A percentile compares a stretch with the other conserved stretches of the same genome.
These are phyloP conservation scores for Drosophila anceps DNA, from an alignment of 2,888 invertebrate genomes.

Conservation along the genomic window DNA sequence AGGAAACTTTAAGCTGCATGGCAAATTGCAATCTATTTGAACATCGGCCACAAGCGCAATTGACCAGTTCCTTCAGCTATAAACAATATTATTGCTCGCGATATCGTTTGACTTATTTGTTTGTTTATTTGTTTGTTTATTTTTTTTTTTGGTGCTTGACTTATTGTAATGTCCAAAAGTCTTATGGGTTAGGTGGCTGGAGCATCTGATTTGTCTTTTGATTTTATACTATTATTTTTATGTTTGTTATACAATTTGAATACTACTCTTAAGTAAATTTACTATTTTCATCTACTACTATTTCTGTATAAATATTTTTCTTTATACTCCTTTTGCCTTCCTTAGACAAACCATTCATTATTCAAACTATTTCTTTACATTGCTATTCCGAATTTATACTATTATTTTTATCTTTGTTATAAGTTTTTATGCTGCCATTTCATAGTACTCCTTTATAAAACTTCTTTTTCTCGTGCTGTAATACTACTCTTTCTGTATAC, in stretches of 20 bases:
- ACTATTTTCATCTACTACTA: not conserved
- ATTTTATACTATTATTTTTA: not conserved
- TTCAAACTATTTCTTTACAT: too few species aligned
- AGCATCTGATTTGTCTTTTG: not conserved
- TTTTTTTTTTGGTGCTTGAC: not conserved
- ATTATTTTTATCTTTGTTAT: too few species aligned
- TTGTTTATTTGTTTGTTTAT: not conserved
- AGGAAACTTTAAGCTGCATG: constrained; percentile 30
- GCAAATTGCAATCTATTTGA: constrained; percentile 6
- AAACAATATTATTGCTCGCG: not conserved
- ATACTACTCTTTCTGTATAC: not conserved
- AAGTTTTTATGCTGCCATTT: not conserved
- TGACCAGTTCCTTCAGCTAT: not conserved
- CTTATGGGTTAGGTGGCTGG: not conserved
- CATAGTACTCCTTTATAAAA: too few species aligned
- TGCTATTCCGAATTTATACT: too few species aligned
- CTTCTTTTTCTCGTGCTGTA: too few species aligned
- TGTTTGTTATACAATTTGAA: not conserved
- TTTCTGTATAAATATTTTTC: not conserved
- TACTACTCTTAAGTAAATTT: not conserved
- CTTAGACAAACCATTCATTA: not conserved
- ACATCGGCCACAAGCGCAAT: not conserved
- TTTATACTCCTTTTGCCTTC: not conserved
- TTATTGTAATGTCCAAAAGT: not conserved
- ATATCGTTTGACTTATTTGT: not conserved